These are phyloP conservation scores for Tridacna gigas DNA, from an alignment of 2,888 invertebrate genomes.

Conservation along the genomic window DNA sequence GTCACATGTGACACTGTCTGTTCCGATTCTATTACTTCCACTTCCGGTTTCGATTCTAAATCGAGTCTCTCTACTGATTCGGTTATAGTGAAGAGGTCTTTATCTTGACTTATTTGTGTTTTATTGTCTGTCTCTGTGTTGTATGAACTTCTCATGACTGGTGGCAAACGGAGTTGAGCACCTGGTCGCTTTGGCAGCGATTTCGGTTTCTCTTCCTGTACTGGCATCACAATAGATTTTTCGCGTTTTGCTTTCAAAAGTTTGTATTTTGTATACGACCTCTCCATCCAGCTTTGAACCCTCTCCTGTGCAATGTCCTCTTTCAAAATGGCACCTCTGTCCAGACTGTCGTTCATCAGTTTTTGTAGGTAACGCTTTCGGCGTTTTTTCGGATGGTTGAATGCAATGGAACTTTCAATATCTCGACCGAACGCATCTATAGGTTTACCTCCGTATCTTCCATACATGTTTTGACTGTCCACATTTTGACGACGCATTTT, in stretches of 20 bases:
- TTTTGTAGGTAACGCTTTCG: constrained; percentile 67
- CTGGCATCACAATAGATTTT: constrained; percentile 41
- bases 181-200: background rate
- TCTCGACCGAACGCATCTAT: constrained; percentile 70
- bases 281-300: constrained; percentile 65
- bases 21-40: constrained; percentile 16
- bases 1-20: constrained; percentile 16
- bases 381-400: constrained; percentile 71
- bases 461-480: constrained; percentile 48
- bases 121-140: constrained; percentile 16
- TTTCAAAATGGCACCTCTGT: constrained; percentile 68
- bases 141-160: constrained; percentile 53
- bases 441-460: constrained; percentile 73
- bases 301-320: constrained; percentile 46
- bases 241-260: constrained; percentile 52
- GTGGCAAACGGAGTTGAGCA: constrained; percentile 35
- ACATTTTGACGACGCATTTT: constrained; percentile 67
- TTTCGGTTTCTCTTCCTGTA: constrained; percentile 41
- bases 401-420: constrained; percentile 71
- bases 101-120: background rate
- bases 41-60: constrained; percentile 25
- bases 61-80: constrained; percentile 29
- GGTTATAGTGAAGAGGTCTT: constrained; percentile 14
- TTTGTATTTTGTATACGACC: constrained; percentile 59
- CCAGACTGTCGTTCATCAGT: constrained; percentile 65